Evolutionary conservation across 2,113 vertebrate genomes (phyloP), one percentile per base, ranked within the genome.

Genomic region (Nestor notabilis): DNA sequence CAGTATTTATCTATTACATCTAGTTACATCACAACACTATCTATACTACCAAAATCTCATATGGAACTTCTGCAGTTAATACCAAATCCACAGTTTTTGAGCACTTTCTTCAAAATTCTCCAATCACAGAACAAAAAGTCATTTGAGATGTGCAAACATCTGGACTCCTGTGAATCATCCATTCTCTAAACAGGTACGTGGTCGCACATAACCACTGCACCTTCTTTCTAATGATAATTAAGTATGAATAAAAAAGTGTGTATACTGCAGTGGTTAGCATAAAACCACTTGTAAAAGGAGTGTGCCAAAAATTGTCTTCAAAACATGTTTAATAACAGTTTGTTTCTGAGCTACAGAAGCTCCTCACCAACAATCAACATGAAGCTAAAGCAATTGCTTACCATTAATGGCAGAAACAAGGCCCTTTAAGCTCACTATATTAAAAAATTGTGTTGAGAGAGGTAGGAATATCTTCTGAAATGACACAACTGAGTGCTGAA

Each of bases 1-100:
- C 91, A 96, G 84, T 76, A 94, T 85, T 96, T 87, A 89, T 82
- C 83, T 61, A 35, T 76, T 94, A 82, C 44, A 89, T 91, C 52
- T 37, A 58, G 66, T 89, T 95, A 91, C 78, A 97, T 80, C 83
- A 82, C 87, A 89, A 74, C 55, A 84, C 69, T 47, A 71, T 25
- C 80, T 44, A 18, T 11, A 87, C 46, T 31, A 79, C 53, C 66
- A 56, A 87, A 84, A 76, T 35, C 58, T 74, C 47, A 55, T 0
- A 25, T 27, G 49, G 25, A 93, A 82, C 90, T 96, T 68, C 50
- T 28, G 35, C 3, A 2, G 78, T 23, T 47, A 85, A 74, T 60
- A 82, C 17, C 13, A 18, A 84, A 75, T 25, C 17, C 77, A 44
- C 39, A 29, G 21, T 13, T 49, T 91, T 56, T 29, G 41, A 53